Base-by-base conservation (phyloP, 2,113 vertebrate genomes). In the Octodon degus region DNA sequence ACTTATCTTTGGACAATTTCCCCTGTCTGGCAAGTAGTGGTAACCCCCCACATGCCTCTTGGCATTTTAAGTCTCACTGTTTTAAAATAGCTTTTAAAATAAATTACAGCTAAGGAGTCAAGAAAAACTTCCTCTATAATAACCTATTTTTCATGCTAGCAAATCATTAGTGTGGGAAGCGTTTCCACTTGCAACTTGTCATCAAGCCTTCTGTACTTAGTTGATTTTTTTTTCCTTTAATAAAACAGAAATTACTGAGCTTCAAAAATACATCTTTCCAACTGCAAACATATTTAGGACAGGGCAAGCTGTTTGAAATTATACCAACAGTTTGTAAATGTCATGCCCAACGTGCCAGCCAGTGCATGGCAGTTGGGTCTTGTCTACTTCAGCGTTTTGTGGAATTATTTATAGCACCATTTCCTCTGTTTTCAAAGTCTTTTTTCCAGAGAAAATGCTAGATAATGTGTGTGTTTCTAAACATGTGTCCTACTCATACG, bases 221-320 rank as follows among this genome's bases (percentile, higher is more conserved):
- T 86, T 82, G 60, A 82, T 84, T 97, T 89, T 90, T 63, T 90
- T 95, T 79, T 80, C 80, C 95, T 93, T 94, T 96, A 97, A 97
- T 97, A 97, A 96, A 97, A 97, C 85, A 96, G 93, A 97, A 96
- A 97, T 95, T 88, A 92, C 96, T 90, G 88, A 89, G 95, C 92
- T 93, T 96, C 34, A 1, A 94, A 97, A 97, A 91, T 81, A 37
- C 16, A 96, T 96, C 96, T 94, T 95, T 96, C 92, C 96, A 96
- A 97, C 53, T 94, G 93, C 95, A 97, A 96, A 94, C 97, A 97
- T 86, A 97, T 96, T 96, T 96, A 97, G 97, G 96, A 97, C 97
- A 94, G 97, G 94, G 95, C 96, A 96, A 97, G 97, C 96, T 97
- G 97, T 95, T 95, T 96, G 95, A 97, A 97, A 97, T 97, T 84